These are phyloP conservation scores for Rostratula benghalensis DNA, from an alignment of 2,113 vertebrate species.

Conservation along the genomic window DNA sequence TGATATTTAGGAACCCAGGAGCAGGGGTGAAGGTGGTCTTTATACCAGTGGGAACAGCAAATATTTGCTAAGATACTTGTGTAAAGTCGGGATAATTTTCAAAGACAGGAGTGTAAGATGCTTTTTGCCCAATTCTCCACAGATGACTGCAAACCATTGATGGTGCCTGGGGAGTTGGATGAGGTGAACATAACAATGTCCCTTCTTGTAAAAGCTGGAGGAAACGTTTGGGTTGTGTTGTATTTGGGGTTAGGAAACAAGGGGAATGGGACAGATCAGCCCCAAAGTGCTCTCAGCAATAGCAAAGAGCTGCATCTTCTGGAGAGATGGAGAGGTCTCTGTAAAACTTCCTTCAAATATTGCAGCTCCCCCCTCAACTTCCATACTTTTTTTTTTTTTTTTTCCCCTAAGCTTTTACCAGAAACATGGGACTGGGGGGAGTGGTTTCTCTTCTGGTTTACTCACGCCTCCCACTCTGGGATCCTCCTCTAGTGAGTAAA, in stretches of 20 bases:
- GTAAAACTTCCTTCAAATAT: not conserved
- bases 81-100: not conserved
- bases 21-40: not conserved
- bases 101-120: not conserved
- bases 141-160: not conserved
- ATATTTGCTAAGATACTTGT: not conserved
- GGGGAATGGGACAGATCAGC: not conserved
- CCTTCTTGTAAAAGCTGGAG: not conserved
- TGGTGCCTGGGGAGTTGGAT: not conserved
- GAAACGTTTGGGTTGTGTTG: not conserved
- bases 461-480: not conserved
- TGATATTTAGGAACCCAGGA: not conserved
- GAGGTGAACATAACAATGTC: not conserved
- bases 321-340: not conserved
- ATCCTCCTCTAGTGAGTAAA: not conserved
- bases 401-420: not conserved
- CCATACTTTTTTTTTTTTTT: not conserved
- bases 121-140: not conserved
- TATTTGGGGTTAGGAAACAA: not conserved
- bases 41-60: not conserved
- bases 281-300: accelerated
- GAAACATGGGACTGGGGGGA: not conserved
- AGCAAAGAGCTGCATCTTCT: not conserved
- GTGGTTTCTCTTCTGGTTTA: not conserved
- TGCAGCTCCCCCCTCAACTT: not conserved